Base-by-base conservation (phyloP, 2,113 vertebrate species). In the Heliornis fulica region DNA sequence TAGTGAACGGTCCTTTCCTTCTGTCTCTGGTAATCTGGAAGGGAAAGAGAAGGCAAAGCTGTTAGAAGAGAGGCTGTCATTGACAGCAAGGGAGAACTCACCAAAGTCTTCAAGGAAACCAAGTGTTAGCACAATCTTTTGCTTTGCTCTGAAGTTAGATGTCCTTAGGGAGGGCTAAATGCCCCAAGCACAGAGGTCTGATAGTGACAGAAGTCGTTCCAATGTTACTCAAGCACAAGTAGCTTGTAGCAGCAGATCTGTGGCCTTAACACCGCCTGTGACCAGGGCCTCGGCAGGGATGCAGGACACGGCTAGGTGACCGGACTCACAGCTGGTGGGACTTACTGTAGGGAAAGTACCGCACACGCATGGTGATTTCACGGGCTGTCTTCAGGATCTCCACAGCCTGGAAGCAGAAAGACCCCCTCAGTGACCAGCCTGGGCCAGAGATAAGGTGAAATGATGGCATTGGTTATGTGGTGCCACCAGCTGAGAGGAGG, bases 341-440 rank as follows among this genome's bases (percentile, higher is more conserved):
- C 99, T 99, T 97, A 99, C 99, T 99, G 97, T 99, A 99, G 71
- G 99, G 99, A 96, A 99, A 99, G 98, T 99, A 99, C n/a, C 99
- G 98, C 57, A 99, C 99, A 3, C 98, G 98, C 99, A 99, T 99
- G 68, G 98, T 97, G 96, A 99, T 99, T 97, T 99, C 99, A 50
- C 98, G 98, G 4, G 99, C 99, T 0, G 99, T 99, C 97, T 99
- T 99, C 96, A 99, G 97, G 96, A 99, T 99, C 93, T 99, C 99
- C 87, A 99, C 99, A 38, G 99, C 99, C 99, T 99, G 60, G 29
- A 95, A 92, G 65, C 10, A 87, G 12, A 22, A 84, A 32, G 83
- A 68, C 31, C 6, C 59, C 60, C 70, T 77, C 41, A 78, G 77
- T 23, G 54, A 54, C 32, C 57, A 66, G 26, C 15, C 11, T 4